phyloP scores from a whole-genome alignment of 2,888 invertebrate species.

The Dusona sp. region DNA sequence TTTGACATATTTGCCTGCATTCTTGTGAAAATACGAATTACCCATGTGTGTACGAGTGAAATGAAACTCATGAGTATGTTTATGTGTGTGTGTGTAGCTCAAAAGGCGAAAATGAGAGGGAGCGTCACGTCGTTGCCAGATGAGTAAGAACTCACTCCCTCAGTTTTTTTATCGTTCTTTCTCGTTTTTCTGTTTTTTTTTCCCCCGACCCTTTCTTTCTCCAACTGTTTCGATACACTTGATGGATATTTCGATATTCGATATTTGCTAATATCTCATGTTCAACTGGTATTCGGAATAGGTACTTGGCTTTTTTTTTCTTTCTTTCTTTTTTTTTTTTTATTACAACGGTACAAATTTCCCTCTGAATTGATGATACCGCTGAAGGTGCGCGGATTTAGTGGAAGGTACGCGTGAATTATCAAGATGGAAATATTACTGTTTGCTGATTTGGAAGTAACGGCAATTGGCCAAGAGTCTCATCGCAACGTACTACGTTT shows the following conservation, averaged over 20 bases:
- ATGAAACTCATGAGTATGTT: slow-evolving; percentile 7
- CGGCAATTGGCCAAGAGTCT: slow-evolving; percentile 44
- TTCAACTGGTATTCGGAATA: slow-evolving; percentile 27
- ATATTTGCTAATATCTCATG: slow-evolving; percentile 52
- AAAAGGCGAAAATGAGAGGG: neutral
- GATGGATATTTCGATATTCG: slow-evolving; percentile 60
- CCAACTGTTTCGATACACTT: slow-evolving; percentile 34
- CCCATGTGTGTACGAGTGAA: slow-evolving; percentile 2
- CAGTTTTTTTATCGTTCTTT: neutral
- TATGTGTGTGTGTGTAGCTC: neutral
- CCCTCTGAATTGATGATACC: slow-evolving; percentile 55
- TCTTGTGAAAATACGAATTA: slow-evolving; percentile 32
- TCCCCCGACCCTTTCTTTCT: neutral
- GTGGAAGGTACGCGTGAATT: slow-evolving; percentile 16
- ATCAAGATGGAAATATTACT: slow-evolving; percentile 10
- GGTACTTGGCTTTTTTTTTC: slow-evolving; percentile 25
- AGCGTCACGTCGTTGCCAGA: slow-evolving; percentile 60
- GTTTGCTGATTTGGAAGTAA: slow-evolving; percentile 25
- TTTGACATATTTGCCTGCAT: slow-evolving; percentile 37
- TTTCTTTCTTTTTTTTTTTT: neutral
- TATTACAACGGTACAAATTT: slow-evolving; percentile 37
- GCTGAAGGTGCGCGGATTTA: slow-evolving; percentile 3
- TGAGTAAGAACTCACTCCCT: slow-evolving; percentile 5
- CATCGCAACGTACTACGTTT: slow-evolving; percentile 45
- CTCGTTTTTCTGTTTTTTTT: neutral